phyloP scores from a whole-genome alignment of 37 sponge, comb jelly and placozoan species.

The Ephydatia muelleri region DNA sequence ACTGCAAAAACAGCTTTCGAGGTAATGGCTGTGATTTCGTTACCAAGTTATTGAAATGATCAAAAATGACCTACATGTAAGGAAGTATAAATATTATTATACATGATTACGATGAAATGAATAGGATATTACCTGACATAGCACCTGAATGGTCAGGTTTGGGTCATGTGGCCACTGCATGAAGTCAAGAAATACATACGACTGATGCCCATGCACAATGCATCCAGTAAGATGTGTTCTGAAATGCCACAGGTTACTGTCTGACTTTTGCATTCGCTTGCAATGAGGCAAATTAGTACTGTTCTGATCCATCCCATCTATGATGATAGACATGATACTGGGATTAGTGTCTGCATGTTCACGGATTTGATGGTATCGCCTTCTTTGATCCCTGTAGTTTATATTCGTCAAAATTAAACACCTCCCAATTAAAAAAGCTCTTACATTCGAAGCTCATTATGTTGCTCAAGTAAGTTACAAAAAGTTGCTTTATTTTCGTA shows the following conservation, averaged over 20 bases:
- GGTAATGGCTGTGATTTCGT: no score
- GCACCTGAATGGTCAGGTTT: constrained; percentile 47
- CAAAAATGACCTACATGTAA: no score
- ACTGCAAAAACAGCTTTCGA: no score
- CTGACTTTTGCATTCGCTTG: constrained; percentile 15
- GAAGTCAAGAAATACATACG: constrained; percentile 17
- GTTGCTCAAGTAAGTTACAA: neutral
- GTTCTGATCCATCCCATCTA: constrained; percentile 59
- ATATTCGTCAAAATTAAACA: neutral
- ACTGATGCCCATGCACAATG: constrained; percentile 11
- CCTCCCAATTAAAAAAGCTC: neutral
- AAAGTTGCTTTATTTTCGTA: neutral
- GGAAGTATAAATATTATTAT: no score
- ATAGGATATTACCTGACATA: neutral
- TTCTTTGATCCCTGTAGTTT: constrained; percentile 12
- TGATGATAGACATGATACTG: constrained; percentile 32
- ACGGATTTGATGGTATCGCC: constrained; percentile 14
- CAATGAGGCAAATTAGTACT: constrained; percentile 36
- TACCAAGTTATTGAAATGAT: no score
- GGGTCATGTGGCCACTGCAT: constrained; percentile 51
- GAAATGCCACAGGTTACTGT: constrained; percentile 38
- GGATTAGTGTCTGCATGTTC: constrained; percentile 12
- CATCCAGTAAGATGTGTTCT: constrained; percentile 48
- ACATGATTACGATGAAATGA: neutral
- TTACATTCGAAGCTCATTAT: neutral